Conservation (phyloP, 2,113 vertebrate genomes). For the Lepisosteus oculatus region DNA sequence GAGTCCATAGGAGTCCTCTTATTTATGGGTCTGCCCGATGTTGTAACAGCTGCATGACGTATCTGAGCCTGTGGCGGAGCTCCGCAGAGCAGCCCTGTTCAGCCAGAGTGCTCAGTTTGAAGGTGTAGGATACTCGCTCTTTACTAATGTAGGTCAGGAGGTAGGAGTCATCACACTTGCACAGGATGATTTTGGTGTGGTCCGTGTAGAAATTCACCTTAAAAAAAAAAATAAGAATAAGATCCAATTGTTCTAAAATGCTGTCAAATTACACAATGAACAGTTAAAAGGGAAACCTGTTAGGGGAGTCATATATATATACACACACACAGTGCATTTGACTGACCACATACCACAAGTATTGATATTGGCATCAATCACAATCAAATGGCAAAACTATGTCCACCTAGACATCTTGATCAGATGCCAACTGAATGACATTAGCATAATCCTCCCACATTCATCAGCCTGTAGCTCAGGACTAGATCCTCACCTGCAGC, state of each 20-base stretch:
- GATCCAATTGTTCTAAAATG: not conserved
- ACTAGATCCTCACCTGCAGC: slow-evolving; percentile 74
- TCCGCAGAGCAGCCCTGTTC: slow-evolving; percentile 86
- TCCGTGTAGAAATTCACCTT: slow-evolving; percentile 97
- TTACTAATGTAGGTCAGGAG: slow-evolving; percentile 91
- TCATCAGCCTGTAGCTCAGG: not conserved
- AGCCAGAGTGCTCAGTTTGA: slow-evolving; percentile 78
- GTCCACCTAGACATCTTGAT: not conserved
- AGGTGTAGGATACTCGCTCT: slow-evolving; percentile 84
- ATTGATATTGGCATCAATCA: not conserved
- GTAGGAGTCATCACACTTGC: slow-evolving; percentile 81
- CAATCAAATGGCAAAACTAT: slow-evolving; percentile 2
- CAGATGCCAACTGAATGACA: not conserved
- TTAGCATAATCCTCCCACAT: not conserved
- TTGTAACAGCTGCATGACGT: slow-evolving; percentile 84
- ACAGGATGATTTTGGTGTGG: slow-evolving; percentile 94
- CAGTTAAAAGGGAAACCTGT: too few relatives aligned
- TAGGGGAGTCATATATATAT: not conserved
- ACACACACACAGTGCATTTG: not conserved
- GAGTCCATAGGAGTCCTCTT: not conserved
- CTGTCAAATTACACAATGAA: too few relatives aligned
- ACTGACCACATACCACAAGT: not conserved
- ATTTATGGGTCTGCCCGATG: slow-evolving; percentile 74
- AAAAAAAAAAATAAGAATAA: not conserved
- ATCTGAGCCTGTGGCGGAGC: slow-evolving; percentile 78